A percentile compares a stretch with the other conserved stretches of the same genome.
Evolutionary conservation across 2,888 invertebrate genomes (phyloP).

Genomic region (Ypsolopha sequella): DNA sequence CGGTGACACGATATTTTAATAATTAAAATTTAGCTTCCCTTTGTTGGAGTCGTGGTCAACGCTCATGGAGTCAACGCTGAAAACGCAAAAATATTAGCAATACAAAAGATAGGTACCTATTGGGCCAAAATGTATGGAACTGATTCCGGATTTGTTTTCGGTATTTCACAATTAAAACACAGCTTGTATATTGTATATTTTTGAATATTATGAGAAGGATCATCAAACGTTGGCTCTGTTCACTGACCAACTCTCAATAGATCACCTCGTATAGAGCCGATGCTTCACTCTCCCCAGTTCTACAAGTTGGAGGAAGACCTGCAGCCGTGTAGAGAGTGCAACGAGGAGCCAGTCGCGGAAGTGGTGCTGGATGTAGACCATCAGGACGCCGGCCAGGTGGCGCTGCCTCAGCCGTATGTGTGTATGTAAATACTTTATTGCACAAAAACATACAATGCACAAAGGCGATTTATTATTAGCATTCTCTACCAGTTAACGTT

Average conservation of each 20-base stretch:
- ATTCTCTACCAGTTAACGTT: no score
- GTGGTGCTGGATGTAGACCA: background rate
- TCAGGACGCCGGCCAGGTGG: background rate
- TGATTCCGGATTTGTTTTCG: background rate
- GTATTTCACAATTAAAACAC: no score
- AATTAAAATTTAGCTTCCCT: no score
- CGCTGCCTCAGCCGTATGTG: background rate
- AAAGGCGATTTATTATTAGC: no score
- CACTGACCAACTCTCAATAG: background rate
- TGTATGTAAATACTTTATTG: background rate
- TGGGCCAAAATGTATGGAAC: background rate
- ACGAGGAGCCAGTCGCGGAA: constrained; percentile 10
- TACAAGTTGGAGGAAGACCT: constrained; percentile 41
- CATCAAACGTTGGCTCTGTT: background rate
- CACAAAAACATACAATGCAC: no score
- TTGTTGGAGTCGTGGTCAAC: no score
- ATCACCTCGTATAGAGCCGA: background rate
- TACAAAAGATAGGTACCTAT: no score
- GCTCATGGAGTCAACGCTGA: no score
- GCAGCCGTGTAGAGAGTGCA: constrained; percentile 42
- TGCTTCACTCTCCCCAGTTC: constrained; percentile 19
- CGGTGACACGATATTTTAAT: no score
- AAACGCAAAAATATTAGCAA: no score
- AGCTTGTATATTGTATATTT: background rate
- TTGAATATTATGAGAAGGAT: background rate